These are phyloP conservation scores for Scyliorhinus canicula DNA, from an alignment of 2,797 vertebrate species.

Conservation along the genomic window DNA sequence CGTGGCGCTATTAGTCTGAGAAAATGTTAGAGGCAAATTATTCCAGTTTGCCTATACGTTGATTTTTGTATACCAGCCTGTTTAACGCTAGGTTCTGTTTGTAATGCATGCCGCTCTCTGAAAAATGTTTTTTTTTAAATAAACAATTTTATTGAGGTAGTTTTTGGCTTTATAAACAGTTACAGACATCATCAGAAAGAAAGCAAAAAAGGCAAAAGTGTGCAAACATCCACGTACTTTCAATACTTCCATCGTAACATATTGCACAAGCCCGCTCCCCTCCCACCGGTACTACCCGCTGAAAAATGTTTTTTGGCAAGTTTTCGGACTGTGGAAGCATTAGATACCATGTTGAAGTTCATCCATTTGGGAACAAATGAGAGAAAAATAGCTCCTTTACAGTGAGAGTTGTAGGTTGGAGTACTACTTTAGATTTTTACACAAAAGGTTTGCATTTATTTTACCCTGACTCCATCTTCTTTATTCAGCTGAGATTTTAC, in stretches of 20 bases:
- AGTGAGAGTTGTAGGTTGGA: background rate
- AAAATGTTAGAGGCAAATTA: background rate
- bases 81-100: background rate
- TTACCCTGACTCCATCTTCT: background rate
- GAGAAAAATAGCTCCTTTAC: background rate
- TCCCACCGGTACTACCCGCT: no score
- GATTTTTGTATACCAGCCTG: background rate
- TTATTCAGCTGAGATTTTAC: background rate
- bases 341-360: background rate
- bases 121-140: background rate
- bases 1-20: background rate
- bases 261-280: no score
- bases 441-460: background rate
- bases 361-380: background rate
- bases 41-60: background rate
- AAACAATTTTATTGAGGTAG: no score
- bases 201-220: no score
- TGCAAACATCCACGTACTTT: no score
- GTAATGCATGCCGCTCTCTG: background rate
- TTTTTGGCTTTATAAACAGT: no score
- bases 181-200: no score
- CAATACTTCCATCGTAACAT: no score
- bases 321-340: background rate
- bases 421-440: background rate
- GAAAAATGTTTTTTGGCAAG: background rate